Evolutionary conservation across 2,888 invertebrate genomes (phyloP).

Genomic region (Melinopterus prodromus): DNA sequence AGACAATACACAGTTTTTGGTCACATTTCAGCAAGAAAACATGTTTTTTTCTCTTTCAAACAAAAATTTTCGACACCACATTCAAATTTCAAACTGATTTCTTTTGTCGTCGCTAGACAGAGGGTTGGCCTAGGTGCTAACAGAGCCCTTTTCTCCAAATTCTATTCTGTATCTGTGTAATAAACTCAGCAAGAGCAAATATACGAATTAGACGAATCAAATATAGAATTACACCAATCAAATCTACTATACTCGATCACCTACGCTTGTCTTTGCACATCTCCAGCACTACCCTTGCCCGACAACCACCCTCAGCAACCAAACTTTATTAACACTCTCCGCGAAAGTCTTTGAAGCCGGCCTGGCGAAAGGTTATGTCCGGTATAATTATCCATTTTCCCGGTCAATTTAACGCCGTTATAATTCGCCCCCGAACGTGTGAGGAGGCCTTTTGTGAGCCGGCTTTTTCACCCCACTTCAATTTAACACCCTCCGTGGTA

Average conservation of each 20-base stretch:
- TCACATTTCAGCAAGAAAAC: no score
- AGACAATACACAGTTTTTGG: no score
- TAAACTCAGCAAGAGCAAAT: no score
- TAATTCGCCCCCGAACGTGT: conserved; percentile 39
- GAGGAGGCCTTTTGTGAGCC: conserved; percentile 37
- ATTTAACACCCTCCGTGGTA: conserved; percentile 27
- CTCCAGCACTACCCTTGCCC: not conserved
- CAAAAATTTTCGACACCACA: no score
- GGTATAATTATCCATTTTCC: conserved; percentile 42
- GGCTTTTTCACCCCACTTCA: conserved; percentile 6
- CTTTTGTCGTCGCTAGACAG: no score
- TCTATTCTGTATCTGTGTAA: no score
- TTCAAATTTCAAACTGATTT: no score
- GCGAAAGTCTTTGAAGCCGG: conserved; percentile 12
- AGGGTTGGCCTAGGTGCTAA: no score
- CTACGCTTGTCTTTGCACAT: not conserved
- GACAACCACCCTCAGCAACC: not conserved
- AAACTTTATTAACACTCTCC: not conserved
- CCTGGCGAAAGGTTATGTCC: conserved; percentile 36
- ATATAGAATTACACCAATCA: no score
- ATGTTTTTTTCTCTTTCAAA: no score
- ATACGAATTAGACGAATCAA: no score
- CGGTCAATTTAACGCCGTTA: conserved; percentile 44
- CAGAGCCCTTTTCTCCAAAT: no score
- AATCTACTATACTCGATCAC: not conserved